These are phyloP conservation scores for Crossaster papposus DNA, from an alignment of 53 echinoderm and acorn worm species.

Conservation along the genomic window DNA sequence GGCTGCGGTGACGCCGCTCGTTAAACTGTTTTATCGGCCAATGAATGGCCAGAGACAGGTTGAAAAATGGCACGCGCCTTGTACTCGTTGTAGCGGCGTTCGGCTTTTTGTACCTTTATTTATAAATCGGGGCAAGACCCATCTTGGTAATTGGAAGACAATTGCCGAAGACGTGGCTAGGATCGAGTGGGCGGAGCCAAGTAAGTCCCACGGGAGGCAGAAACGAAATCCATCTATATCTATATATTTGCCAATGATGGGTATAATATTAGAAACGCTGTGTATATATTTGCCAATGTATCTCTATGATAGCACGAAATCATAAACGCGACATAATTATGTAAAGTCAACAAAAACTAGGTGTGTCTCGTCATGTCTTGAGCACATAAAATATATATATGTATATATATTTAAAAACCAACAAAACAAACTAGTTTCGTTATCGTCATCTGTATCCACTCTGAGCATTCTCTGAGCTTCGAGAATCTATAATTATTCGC, in stretches of 20 bases:
- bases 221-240: neutral
- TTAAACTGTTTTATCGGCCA: conserved; percentile 60
- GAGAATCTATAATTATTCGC: too few relatives aligned
- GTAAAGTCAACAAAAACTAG: too few relatives aligned
- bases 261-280: neutral
- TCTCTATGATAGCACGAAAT: too few relatives aligned
- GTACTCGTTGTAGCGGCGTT: conserved; percentile 37
- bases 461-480: too few relatives aligned
- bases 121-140: conserved; percentile 9
- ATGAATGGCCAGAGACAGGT: conserved; percentile 44
- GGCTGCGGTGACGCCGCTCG: conserved; percentile 44
- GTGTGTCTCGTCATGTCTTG: too few relatives aligned
- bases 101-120: neutral
- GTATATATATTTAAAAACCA: too few relatives aligned
- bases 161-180: conserved; percentile 36
- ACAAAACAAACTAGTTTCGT: too few relatives aligned
- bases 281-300: neutral
- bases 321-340: too few relatives aligned
- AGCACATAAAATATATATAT: too few relatives aligned
- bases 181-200: conserved; percentile 38
- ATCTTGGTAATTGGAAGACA: conserved; percentile 33
- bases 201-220: conserved; percentile 13
- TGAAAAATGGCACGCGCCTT: conserved; percentile 63
- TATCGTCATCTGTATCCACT: too few relatives aligned
- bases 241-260: neutral